A percentile compares a stretch with the other conserved stretches of the same genome.
Evolutionary conservation across 2,797 vertebrate species (phyloP).

Genomic region (Presbytis comata): DNA sequence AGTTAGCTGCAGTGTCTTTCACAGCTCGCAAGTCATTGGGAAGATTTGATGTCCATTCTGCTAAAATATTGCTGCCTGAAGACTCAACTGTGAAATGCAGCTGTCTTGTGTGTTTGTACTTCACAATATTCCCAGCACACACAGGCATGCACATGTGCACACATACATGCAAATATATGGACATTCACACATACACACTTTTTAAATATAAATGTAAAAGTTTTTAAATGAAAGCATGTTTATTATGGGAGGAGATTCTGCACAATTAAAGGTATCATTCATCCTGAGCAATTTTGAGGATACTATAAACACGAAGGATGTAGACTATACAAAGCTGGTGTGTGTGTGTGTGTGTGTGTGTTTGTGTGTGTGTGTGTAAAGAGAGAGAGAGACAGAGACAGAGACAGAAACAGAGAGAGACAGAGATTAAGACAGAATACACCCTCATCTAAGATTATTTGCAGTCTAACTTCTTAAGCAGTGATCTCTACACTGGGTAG

Average conservation of each 20-base stretch:
- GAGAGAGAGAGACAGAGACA: accelerated
- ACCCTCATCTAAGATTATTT: not conserved
- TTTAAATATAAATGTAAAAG: not conserved
- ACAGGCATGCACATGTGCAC: not conserved
- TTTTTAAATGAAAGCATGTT: not conserved
- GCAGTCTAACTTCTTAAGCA: not conserved
- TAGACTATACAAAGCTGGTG: not conserved
- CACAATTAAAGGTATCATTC: not conserved
- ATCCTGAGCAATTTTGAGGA: not conserved
- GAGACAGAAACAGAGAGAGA: not conserved
- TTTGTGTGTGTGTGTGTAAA: not conserved
- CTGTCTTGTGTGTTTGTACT: constrained; percentile 4
- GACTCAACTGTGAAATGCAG: constrained; percentile 70
- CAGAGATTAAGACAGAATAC: not conserved
- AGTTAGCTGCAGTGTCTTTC: constrained; percentile 65
- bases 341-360: not conserved
- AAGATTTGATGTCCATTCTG: constrained; percentile 65
- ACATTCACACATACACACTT: not conserved
- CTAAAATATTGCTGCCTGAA: constrained; percentile 73
- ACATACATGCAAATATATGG: no score
- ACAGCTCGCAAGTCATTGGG: constrained; percentile 65
- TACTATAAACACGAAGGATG: not conserved
- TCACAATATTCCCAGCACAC: not conserved
- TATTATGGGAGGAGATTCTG: not conserved
- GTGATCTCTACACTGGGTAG: not conserved